Base-by-base conservation (phyloP, 2,888 invertebrate species). In the Alsophila aescularia region DNA sequence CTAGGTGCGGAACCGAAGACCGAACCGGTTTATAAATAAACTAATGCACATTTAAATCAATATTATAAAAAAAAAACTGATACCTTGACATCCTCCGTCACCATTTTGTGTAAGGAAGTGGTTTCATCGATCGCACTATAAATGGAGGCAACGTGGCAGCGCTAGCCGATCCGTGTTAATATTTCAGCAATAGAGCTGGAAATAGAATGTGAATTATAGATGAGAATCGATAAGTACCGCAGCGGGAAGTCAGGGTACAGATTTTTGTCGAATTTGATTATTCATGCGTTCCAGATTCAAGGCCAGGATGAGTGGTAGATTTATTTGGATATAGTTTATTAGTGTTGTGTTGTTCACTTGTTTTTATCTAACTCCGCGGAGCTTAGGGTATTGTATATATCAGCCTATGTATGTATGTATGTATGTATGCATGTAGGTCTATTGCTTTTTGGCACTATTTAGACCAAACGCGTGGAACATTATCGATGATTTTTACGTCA, bases 101-200 rank as follows among this genome's bases (percentile, higher is more conserved):
- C n/a, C n/a, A n/a, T n/a, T n/a, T n/a, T n/a, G n/a, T n/a, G n/a
- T n/a, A n/a, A n/a, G n/a, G n/a, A n/a, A 4, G 10, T 10, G 24
- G 27, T 12, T 18, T 15, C 13, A 45, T 40, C 29, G 16, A 34
- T 34, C 14, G 5, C 12, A 35, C 36, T 57, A 57, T 55, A 64
- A 61, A 52, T 62, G 59, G 47, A 34, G 42, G 2, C 13, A 9
- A 18, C 4, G 24, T 8, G 43, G 34, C 52, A 62, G 43, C 60
- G 58, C 61, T 58, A 44, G n/a, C 42, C 35, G n/a, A 6, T 14
- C 29, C 40, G 9, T 21, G 40, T 63, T 45, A 59, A 64, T 62
- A 59, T 66, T 64, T 58, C n/a, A 64, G 51, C 54, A 21, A 32
- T 37, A 59, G 52, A 50, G 52, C 29, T 52, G 57, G 50, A 44